phyloP scores from a whole-genome alignment of 2,888 invertebrate genomes.

The Acrobasis suavella region DNA sequence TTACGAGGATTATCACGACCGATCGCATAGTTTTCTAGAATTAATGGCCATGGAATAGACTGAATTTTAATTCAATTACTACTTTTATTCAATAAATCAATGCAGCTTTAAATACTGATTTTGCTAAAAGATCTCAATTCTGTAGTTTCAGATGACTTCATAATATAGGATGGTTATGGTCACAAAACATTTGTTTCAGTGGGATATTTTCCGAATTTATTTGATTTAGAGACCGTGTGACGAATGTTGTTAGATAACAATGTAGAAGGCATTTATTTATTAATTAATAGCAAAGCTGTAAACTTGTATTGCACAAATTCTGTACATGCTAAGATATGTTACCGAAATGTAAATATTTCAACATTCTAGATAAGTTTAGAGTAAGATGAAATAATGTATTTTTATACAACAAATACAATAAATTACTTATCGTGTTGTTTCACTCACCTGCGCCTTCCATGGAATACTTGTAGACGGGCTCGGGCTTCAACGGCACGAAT shows the following conservation, averaged over 20 bases:
- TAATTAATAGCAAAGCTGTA: constrained; percentile 32
- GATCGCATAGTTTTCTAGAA: constrained; percentile 65
- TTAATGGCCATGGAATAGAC: constrained; percentile 75
- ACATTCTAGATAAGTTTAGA: constrained; percentile 60
- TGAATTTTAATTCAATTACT: constrained; percentile 40
- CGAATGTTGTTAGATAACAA: constrained; percentile 42
- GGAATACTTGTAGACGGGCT: constrained; percentile 94
- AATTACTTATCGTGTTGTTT: constrained; percentile 35
- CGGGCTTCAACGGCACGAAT: constrained; percentile 92
- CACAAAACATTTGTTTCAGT: not conserved
- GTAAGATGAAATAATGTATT: constrained; percentile 57
- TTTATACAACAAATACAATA: constrained; percentile 51
- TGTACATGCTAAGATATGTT: constrained; percentile 41
- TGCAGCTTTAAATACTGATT: constrained; percentile 43
- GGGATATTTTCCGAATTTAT: not conserved
- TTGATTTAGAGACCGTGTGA: constrained; percentile 22
- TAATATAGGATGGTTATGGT: not conserved
- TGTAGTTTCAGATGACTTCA: constrained; percentile 25
- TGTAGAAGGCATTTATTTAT: constrained; percentile 57
- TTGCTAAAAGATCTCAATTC: constrained; percentile 41
- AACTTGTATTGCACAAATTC: constrained; percentile 34
- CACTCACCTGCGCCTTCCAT: constrained; percentile 93
- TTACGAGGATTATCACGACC: constrained; percentile 48
- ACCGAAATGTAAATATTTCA: constrained; percentile 72
- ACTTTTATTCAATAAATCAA: constrained; percentile 42